phyloP scores from a whole-genome alignment of 2,888 invertebrate species.

The Rhagophthalmus giganteus region DNA sequence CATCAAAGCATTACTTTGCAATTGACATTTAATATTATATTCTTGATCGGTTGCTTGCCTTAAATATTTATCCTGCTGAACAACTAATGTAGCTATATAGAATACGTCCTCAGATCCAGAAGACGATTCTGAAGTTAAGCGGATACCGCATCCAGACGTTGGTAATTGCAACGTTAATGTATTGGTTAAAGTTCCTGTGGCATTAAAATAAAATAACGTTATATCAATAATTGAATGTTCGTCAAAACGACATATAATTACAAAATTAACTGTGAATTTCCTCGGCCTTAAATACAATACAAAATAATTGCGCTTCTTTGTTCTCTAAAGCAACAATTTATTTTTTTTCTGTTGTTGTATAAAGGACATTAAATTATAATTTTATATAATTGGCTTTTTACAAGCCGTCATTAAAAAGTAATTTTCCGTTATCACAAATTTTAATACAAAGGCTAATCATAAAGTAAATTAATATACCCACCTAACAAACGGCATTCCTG shows the following conservation, averaged over 20 bases:
- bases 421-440: conserved; percentile 6
- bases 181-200: conserved; percentile 40
- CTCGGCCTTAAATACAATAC: background rate
- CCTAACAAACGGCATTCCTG: conserved; percentile 70
- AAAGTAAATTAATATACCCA: conserved; percentile 33
- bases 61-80: conserved; percentile 75
- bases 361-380: background rate
- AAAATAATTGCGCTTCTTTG: background rate
- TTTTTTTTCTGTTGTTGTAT: background rate
- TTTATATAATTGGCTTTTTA: no score
- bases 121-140: conserved; percentile 59
- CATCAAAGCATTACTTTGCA: conserved; percentile 60
- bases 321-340: background rate
- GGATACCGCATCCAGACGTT: conserved; percentile 70
- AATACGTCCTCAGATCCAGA: conserved; percentile 60
- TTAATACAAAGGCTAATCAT: conserved; percentile 3
- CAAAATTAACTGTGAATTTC: background rate
- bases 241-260: conserved; percentile 1
- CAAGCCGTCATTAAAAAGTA: no score
- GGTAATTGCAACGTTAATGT: conserved; percentile 56
- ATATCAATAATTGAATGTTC: no score
- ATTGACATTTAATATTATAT: conserved; percentile 63
- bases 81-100: conserved; percentile 68
- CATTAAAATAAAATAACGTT: no score
- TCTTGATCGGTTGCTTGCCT: conserved; percentile 75